Percentiles rank a stretch among this genome's conserved stretches.
Conservation (phyloP, 2,888 invertebrate species). For the Amphiduros pacificus region DNA sequence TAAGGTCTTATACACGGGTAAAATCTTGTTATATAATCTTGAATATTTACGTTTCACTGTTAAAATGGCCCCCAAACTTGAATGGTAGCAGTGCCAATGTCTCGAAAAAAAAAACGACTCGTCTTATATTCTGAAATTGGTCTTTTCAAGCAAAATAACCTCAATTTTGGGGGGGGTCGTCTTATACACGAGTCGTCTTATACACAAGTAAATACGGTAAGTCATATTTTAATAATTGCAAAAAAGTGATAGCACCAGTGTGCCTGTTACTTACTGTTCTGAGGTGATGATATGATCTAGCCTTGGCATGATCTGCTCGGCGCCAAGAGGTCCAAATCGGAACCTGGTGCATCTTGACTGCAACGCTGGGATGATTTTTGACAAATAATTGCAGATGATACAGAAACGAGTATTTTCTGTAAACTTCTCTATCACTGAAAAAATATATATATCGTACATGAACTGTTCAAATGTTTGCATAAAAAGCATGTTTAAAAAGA, state of each 20-base stretch:
- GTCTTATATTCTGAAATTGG: too few relatives aligned
- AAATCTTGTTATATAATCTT: too few relatives aligned
- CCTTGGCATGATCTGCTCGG: slow-evolving; percentile 85
- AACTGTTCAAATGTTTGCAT: neutral
- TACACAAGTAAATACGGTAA: too few relatives aligned
- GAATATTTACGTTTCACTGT: too few relatives aligned
- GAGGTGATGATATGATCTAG: slow-evolving; percentile 79
- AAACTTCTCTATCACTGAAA: slow-evolving; percentile 95
- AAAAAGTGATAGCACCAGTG: neutral
- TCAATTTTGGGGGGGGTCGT: too few relatives aligned
- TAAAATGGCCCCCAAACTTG: too few relatives aligned
- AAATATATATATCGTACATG: slow-evolving; percentile 32
- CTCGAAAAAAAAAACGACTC: too few relatives aligned
- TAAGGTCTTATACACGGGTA: too few relatives aligned
- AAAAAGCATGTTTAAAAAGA: neutral
- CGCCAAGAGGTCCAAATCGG: slow-evolving; percentile 86
- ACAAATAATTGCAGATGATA: slow-evolving; percentile 97
- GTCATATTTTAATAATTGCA: too few relatives aligned
- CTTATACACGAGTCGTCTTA: too few relatives aligned
- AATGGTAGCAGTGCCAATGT: too few relatives aligned
- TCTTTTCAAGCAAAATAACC: too few relatives aligned
- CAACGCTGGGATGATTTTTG: slow-evolving; percentile 97
- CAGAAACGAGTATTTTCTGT: slow-evolving; percentile 98
- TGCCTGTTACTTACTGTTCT: slow-evolving; percentile 71
- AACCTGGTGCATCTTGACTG: slow-evolving; percentile 98